A percentile compares a stretch with the other conserved stretches of the same genome.
Conservation (phyloP, 1,140 invertebrate genomes). For the Oscheius sp. region DNA sequence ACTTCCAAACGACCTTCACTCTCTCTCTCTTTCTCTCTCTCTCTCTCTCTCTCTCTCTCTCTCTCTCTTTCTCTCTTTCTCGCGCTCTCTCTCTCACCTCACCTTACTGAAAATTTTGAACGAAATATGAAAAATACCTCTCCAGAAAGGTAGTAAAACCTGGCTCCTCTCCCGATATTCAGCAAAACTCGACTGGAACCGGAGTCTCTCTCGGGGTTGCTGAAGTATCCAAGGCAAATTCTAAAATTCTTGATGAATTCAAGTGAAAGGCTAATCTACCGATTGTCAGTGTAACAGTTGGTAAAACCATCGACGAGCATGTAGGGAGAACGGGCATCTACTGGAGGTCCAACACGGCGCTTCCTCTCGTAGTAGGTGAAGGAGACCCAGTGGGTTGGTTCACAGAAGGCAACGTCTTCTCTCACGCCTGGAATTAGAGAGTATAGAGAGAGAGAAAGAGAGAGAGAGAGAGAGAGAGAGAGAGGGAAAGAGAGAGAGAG, state of each 20-base stretch:
- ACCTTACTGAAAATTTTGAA: no score
- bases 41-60: no score
- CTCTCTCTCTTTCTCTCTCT: no score
- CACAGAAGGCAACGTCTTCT: not conserved
- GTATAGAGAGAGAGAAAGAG: no score
- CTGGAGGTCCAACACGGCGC: slow-evolving; percentile 88
- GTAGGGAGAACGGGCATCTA: slow-evolving; percentile 90
- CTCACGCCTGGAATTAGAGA: not conserved
- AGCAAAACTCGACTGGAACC: slow-evolving; percentile 89
- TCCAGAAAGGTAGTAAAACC: slow-evolving; percentile 94
- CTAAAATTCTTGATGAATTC: not conserved
- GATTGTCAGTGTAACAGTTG: not conserved
- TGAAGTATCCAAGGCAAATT: slow-evolving; percentile 85
- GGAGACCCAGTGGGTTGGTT: slow-evolving; percentile 2
- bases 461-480: no score
- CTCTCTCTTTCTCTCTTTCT: no score
- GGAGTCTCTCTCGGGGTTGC: slow-evolving; percentile 90
- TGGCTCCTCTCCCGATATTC: slow-evolving; percentile 85
- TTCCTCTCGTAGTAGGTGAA: slow-evolving; percentile 85
- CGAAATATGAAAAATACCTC: no score
- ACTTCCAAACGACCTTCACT: no score
- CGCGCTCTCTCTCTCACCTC: no score
- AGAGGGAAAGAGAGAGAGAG: no score
- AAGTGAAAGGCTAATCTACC: not conserved
- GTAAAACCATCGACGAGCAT: slow-evolving; percentile 83